Evolutionary conservation across 2,797 vertebrate species (phyloP).

Genomic region (Monodelphis domestica): DNA sequence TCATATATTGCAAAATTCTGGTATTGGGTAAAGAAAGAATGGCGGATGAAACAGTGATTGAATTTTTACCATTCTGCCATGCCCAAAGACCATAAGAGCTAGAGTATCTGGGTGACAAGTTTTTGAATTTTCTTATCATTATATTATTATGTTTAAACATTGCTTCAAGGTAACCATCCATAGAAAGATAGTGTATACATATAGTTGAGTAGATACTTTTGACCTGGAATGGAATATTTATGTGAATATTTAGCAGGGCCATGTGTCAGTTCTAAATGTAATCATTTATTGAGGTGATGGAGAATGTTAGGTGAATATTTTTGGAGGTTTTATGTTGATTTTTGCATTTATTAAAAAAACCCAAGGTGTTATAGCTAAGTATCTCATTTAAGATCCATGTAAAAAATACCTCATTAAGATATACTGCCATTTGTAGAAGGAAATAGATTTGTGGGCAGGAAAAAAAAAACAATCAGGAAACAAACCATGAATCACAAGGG

Average conservation of each 20-base stretch:
- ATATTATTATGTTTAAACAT: neutral
- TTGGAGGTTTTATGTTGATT: neutral
- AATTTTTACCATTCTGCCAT: constrained; percentile 30
- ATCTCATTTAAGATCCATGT: neutral
- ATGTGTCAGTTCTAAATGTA: neutral
- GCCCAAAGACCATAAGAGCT: neutral
- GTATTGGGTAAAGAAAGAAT: constrained; percentile 20
- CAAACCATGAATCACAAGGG: neutral
- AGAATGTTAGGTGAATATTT: neutral
- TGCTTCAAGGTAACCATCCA: neutral
- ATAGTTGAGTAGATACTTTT: neutral
- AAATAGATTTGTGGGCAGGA: neutral
- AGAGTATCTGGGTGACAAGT: constrained; percentile 20
- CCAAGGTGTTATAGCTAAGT: neutral
- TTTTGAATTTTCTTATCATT: constrained; percentile 12
- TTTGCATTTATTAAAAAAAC: neutral
- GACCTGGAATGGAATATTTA: neutral
- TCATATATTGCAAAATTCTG: constrained; percentile 27
- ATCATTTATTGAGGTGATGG: neutral
- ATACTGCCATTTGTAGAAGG: neutral
- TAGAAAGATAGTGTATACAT: neutral
- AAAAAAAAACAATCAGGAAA: neutral
- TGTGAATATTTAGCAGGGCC: neutral
- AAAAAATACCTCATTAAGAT: neutral
- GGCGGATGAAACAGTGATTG: constrained; percentile 33